Percentiles rank a stretch among this genome's conserved stretches.
Evolutionary conservation across 2,888 invertebrate species (phyloP).

Genomic region (Drosophila multiciliata): DNA sequence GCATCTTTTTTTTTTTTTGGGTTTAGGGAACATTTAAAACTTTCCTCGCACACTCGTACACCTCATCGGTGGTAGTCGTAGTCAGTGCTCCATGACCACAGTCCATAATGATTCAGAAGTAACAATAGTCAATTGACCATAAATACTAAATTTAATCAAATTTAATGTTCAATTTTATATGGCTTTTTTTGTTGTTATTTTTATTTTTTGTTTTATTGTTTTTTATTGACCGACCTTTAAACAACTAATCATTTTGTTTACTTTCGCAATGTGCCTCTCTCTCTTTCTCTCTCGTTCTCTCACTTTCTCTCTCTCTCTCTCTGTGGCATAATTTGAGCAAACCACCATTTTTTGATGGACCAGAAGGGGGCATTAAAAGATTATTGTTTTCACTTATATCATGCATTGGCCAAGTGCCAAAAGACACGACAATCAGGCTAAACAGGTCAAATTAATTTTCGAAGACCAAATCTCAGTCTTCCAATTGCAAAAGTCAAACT

Average conservation of each 20-base stretch:
- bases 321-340: background rate
- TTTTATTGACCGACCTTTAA: constrained; percentile 58
- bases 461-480: background rate
- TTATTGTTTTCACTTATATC: constrained; percentile 3
- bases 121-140: constrained; percentile 32
- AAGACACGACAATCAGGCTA: constrained; percentile 36
- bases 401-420: constrained; percentile 32
- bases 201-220: background rate
- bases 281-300: background rate
- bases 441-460: constrained; percentile 18
- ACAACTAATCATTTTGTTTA: constrained; percentile 49
- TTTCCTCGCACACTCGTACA: constrained; percentile 3
- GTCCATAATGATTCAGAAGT: constrained; percentile 1
- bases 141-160: constrained; percentile 51
- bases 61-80: background rate
- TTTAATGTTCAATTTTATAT: constrained; percentile 12
- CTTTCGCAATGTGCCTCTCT: constrained; percentile 10
- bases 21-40: constrained; percentile 4
- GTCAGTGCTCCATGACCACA: background rate
- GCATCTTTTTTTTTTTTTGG: constrained; percentile 13
- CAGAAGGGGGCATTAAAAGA: background rate
- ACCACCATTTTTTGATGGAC: background rate
- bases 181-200: background rate
- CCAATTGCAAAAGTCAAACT: background rate
- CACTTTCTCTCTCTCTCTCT: background rate